These are phyloP conservation scores for Criorhina ranunculi DNA, from an alignment of 2,888 invertebrate species.

Conservation along the genomic window DNA sequence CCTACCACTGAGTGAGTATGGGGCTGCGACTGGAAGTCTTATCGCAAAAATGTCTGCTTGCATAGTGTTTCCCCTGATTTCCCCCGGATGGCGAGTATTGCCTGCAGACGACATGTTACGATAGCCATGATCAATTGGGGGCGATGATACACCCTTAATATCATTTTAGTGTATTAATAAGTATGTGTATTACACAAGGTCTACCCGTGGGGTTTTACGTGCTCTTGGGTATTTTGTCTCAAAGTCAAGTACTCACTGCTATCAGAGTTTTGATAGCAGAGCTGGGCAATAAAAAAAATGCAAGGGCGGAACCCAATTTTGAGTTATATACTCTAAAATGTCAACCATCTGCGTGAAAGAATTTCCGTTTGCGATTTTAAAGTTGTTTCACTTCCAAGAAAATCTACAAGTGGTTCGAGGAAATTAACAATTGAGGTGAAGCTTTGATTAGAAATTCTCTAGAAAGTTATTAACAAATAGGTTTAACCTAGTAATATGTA, in stretches of 20 bases:
- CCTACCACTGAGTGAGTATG: slow-evolving; percentile 39
- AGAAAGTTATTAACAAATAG: not conserved
- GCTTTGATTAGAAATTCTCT: slow-evolving; percentile 23
- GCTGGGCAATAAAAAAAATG: slow-evolving; percentile 1
- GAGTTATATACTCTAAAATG: not conserved
- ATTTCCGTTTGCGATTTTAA: slow-evolving; percentile 51
- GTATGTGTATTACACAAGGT: slow-evolving; percentile 62
- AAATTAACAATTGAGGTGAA: slow-evolving; percentile 3
- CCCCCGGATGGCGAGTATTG: slow-evolving; percentile 28
- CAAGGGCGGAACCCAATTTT: slow-evolving; percentile 30
- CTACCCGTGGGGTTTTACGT: slow-evolving; percentile 70
- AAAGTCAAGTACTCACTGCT: slow-evolving; percentile 66
- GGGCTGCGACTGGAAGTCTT: slow-evolving; percentile 45
- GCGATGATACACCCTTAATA: slow-evolving; percentile 73
- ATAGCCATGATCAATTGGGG: slow-evolving; percentile 74
- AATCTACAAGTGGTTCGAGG: slow-evolving; percentile 25
- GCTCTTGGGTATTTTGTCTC: slow-evolving; percentile 46
- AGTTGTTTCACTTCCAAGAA: slow-evolving; percentile 25
- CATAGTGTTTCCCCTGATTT: slow-evolving; percentile 48
- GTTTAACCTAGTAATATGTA: no score
- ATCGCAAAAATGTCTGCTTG: slow-evolving; percentile 72
- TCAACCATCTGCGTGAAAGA: slow-evolving; percentile 4
- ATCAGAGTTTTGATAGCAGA: slow-evolving; percentile 47
- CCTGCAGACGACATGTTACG: slow-evolving; percentile 33
- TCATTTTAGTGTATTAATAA: slow-evolving; percentile 24